Evolutionary conservation across 2,888 invertebrate genomes (phyloP).

Genomic region (Tenthredo amoena): DNA sequence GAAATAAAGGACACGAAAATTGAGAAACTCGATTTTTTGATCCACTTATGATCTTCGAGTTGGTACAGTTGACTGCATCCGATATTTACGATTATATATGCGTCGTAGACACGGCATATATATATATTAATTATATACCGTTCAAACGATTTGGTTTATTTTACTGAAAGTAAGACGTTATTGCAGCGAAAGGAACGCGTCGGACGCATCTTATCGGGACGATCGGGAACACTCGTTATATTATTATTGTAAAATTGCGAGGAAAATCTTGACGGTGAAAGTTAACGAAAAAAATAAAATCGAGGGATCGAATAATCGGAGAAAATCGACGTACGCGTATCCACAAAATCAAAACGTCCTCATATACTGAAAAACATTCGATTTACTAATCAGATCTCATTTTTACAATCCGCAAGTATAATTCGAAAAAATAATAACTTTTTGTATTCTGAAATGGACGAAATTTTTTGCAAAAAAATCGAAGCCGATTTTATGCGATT

Average conservation of each 20-base stretch:
- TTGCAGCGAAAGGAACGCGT: conserved; percentile 25
- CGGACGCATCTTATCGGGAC: background rate
- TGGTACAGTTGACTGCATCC: background rate
- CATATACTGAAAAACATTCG: too few relatives aligned
- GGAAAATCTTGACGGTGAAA: conserved; percentile 29
- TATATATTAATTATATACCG: conserved; percentile 9
- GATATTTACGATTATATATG: background rate
- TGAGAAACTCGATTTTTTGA: background rate
- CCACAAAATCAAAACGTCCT: background rate
- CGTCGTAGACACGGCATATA: background rate
- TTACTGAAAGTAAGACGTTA: conserved; percentile 15
- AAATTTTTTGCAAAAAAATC: background rate
- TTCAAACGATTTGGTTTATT: background rate
- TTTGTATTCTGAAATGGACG: background rate
- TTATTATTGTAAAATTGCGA: conserved; percentile 18
- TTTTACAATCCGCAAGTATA: background rate
- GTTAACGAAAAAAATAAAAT: conserved; percentile 25
- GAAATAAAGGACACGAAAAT: background rate
- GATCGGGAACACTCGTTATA: background rate
- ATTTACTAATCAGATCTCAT: background rate
- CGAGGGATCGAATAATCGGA: background rate
- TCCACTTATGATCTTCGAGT: background rate
- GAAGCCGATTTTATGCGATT: background rate
- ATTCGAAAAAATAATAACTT: too few relatives aligned
- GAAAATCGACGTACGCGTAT: background rate